phyloP scores from a whole-genome alignment of 2,113 vertebrate genomes.

The Salminus brasiliensis region DNA sequence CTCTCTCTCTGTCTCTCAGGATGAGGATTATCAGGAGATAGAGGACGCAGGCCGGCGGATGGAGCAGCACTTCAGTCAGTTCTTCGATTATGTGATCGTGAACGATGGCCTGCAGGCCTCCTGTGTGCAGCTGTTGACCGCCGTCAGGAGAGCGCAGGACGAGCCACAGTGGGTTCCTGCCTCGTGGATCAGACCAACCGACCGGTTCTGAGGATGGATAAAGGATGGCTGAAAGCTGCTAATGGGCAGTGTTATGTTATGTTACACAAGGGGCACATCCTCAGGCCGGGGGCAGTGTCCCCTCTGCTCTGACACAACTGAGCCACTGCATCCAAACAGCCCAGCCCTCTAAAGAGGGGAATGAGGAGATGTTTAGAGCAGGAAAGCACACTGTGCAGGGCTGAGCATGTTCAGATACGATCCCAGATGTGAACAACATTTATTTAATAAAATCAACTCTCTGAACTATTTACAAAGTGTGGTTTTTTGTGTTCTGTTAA shows the following conservation, averaged over 20 bases:
- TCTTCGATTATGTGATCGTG: constrained; percentile 89
- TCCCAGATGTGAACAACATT: background rate
- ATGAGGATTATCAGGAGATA: constrained; percentile 92
- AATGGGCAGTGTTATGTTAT: background rate
- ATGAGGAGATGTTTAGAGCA: too few relatives aligned
- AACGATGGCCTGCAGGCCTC: constrained; percentile 87
- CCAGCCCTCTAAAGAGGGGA: too few relatives aligned
- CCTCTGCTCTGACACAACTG: too few relatives aligned
- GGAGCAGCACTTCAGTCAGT: constrained; percentile 87
- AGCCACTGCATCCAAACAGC: too few relatives aligned
- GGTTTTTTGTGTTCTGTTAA: background rate
- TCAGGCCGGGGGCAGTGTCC: too few relatives aligned
- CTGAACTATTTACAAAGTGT: background rate
- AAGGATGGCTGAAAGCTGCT: background rate
- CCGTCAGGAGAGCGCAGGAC: constrained; percentile 82
- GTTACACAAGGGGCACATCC: too few relatives aligned
- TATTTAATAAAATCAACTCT: constrained; percentile 5
- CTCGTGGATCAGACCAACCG: constrained; percentile 83
- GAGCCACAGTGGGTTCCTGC: constrained; percentile 94
- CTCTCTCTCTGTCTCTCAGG: constrained; percentile 69
- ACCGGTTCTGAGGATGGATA: constrained; percentile 63
- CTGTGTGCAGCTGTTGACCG: constrained; percentile 78
- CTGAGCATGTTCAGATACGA: background rate
- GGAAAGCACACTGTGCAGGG: too few relatives aligned
- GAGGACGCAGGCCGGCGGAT: constrained; percentile 85